Percentiles rank a stretch among this genome's conserved stretches.
phyloP scores from a whole-genome alignment of 2,888 invertebrate species.

The Barypeithes pellucidus region DNA sequence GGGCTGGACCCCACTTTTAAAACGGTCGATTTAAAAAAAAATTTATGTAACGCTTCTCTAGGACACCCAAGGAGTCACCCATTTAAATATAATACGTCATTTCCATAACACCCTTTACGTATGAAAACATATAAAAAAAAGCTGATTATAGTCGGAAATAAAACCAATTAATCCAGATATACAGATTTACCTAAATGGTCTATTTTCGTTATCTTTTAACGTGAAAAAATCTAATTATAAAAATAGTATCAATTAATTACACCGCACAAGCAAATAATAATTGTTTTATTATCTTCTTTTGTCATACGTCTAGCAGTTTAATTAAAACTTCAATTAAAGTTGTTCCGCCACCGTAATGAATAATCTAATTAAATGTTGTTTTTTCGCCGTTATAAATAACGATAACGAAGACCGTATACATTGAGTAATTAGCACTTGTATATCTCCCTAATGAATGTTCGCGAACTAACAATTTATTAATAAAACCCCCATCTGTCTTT shows the following conservation, averaged over 20 bases:
- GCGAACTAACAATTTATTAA: conserved; percentile 47
- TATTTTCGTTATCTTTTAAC: background rate
- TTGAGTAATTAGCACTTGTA: conserved; percentile 45
- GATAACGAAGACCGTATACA: conserved; percentile 45
- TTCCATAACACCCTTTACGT: too few relatives aligned
- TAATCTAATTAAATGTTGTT: conserved; percentile 41
- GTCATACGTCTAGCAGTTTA: conserved; percentile 28
- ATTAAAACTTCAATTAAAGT: conserved; percentile 36
- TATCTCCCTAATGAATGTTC: conserved; percentile 40
- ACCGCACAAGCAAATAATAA: background rate
- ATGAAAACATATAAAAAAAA: too few relatives aligned
- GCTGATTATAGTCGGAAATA: too few relatives aligned
- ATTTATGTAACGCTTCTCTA: too few relatives aligned
- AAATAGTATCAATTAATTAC: background rate
- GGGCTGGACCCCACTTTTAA: too few relatives aligned
- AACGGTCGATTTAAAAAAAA: too few relatives aligned
- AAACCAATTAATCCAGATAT: too few relatives aligned
- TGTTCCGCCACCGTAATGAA: conserved; percentile 35
- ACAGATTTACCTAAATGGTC: too few relatives aligned
- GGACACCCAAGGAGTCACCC: too few relatives aligned
- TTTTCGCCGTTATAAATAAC: conserved; percentile 33
- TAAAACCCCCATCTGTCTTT: conserved; percentile 49
- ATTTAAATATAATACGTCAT: too few relatives aligned
- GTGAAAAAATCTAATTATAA: background rate
- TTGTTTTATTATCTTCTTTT: conserved; percentile 13